Evolutionary conservation across 2,888 invertebrate genomes (phyloP), one percentile per base, ranked within the genome.

Genomic region (Calliphora vomitoria): DNA sequence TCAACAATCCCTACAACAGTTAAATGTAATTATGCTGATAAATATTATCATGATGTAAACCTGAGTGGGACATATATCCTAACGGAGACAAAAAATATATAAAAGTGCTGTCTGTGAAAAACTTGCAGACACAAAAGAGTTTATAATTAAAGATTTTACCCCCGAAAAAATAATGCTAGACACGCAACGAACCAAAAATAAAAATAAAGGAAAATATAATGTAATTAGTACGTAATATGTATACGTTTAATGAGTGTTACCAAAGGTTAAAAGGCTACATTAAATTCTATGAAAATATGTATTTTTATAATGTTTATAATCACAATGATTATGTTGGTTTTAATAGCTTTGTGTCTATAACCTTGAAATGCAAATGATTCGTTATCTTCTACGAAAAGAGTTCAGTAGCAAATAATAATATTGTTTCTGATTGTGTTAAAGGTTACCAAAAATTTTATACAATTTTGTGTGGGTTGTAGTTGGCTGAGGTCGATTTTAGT

Each of bases 1-100:
- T 88, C 74, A 85, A 64, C 81, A 78, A 74, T 79, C 81, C 81
- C 44, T 78, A 74, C 80, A 81, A 85, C 68, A 81, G 74, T 87
- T 83, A 81, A 81, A 47, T 69, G 58, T 85, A 85, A 85, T 88
- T 85, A 79, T 50, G 62, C 78, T 71, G 66, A 81, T 84, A 81
- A 87, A 81, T 68, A 71, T 79, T 68, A 58, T 68, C 44, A 68
- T 25, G 60, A 76, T 82, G 35, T 41, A 38, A 38, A 58, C 35
- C 47, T 75, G 69, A 69, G 50, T 62, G 13, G 6, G 25, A 11
- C 47, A 69, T 35, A 58, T 13, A 53, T 66, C 11, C 20, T 41
- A 8, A 3, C n/a, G 38, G 5, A 78, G 6, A 47, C 18, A 47
- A 55, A 76, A 20, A 60, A 20, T 20, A 20, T 20, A 66, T 20